Evolutionary conservation across 2,797 vertebrate species (phyloP).

Genomic region (Gephyroberyx darwinii): DNA sequence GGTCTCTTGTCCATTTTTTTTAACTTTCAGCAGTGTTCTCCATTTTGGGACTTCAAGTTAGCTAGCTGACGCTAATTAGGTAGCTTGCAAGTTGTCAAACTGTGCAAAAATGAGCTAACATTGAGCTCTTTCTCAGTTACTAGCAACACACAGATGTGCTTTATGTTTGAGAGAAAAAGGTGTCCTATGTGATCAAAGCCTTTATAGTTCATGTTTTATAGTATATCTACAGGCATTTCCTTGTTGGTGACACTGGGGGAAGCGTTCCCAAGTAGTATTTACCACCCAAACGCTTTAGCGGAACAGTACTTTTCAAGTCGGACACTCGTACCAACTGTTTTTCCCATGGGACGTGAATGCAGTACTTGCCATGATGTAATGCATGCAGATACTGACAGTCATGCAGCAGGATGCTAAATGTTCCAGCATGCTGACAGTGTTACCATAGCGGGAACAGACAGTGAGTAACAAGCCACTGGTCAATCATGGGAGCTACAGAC

Average conservation of each 20-base stretch:
- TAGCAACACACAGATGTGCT: too few species aligned
- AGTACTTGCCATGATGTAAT: constrained; percentile 1
- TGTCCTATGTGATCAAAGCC: too few species aligned
- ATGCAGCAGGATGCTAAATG: constrained; percentile 6
- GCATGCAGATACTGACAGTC: constrained; percentile 27
- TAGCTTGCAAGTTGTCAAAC: too few species aligned
- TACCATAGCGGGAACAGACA: neutral
- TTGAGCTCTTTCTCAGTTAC: too few species aligned
- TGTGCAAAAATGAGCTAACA: too few species aligned
- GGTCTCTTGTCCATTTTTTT: too few species aligned
- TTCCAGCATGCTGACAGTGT: neutral
- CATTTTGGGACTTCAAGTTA: too few species aligned
- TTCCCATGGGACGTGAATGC: neutral
- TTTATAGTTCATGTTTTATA: too few species aligned
- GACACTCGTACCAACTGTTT: neutral
- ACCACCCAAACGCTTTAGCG: neutral
- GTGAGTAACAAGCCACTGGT: neutral
- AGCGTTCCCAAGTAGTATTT: neutral
- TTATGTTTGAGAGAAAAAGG: too few species aligned
- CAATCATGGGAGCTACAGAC: constrained; percentile 6
- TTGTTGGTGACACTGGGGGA: neutral
- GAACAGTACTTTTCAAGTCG: neutral
- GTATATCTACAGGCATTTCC: neutral
- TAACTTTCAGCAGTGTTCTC: too few species aligned
- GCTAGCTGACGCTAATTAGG: too few species aligned